phyloP scores from a whole-genome alignment of 2,113 vertebrate species.

The Megaceryle maxima region DNA sequence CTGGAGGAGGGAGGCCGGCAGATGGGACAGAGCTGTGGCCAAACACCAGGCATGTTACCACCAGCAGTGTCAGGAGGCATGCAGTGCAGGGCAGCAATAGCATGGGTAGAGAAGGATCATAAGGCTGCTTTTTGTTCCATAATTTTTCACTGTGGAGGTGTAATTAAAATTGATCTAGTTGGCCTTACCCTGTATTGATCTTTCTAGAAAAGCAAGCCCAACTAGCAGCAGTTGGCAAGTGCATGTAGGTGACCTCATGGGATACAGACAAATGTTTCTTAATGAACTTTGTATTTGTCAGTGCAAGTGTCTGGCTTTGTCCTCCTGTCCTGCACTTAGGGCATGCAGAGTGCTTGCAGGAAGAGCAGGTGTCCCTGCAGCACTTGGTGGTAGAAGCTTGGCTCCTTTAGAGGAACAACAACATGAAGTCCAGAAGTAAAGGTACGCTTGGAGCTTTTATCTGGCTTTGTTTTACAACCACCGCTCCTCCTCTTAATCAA shows the following conservation, averaged over 20 bases:
- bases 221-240: background rate
- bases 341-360: background rate
- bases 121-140: background rate
- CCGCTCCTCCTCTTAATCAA: background rate
- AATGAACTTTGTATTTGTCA: background rate
- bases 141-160: background rate
- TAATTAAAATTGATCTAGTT: background rate
- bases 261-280: background rate
- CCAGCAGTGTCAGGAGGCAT: background rate
- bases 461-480: background rate
- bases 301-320: background rate
- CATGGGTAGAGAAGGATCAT: background rate
- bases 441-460: background rate
- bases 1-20: background rate
- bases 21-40: background rate
- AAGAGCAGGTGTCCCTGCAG: background rate
- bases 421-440: background rate
- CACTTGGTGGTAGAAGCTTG: background rate
- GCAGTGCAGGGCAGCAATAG: background rate
- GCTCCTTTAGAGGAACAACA: background rate
- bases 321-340: background rate
- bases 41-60: rapidly evolving
- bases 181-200: background rate
- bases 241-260: background rate
- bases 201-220: background rate